Evolutionary conservation across 2,888 invertebrate species (phyloP), one percentile per base, ranked within the genome.

Genomic region (Nymphalis c-album): DNA sequence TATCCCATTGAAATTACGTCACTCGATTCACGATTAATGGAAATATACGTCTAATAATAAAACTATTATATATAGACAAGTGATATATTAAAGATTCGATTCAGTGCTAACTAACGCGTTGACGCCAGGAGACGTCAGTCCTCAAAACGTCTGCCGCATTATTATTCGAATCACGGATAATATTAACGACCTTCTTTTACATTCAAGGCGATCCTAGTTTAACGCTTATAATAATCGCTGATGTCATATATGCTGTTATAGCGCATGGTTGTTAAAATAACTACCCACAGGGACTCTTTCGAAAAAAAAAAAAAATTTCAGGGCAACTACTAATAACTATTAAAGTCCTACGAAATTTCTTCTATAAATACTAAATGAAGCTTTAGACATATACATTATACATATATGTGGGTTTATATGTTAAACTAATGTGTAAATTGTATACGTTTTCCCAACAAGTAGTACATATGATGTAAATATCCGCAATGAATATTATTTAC

Each of bases 111-210:
- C 48, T 26, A 58, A 47, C 46, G 20, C 26, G 3, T 40, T n/a
- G 35, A 45, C 48, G 48, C 64, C 40, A 47, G n/a, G 53, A 18
- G 22, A 20, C 31, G 20, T 22, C 22, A 31, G 62, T 47, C 60
- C 16, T 51, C 50, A 46, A 55, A 51, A n/a, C 59, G 61, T 31
- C 55, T 53, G 17, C 26, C 60, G 66, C 71, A 76, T 79, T 76
- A 69, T 61, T 73, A 77, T 85, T 83, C 85, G 78, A 73, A 74
- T 70, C 75, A 75, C 78, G 81, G 71, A 74, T 77, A 77, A 73
- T 81, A 82, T 83, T 83, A 78, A 84, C 80, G 83, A 83, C 80
- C 82, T 82, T 78, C 76, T 78, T 77, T 71, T 75, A 71, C 76
- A 80, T 83, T 81, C 82, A 86, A 85, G 83, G 85, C 78, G 74